A percentile compares a stretch with the other conserved stretches of the same genome.
Evolutionary conservation across 2,888 invertebrate species (phyloP).

Genomic region (Caprella mutica): DNA sequence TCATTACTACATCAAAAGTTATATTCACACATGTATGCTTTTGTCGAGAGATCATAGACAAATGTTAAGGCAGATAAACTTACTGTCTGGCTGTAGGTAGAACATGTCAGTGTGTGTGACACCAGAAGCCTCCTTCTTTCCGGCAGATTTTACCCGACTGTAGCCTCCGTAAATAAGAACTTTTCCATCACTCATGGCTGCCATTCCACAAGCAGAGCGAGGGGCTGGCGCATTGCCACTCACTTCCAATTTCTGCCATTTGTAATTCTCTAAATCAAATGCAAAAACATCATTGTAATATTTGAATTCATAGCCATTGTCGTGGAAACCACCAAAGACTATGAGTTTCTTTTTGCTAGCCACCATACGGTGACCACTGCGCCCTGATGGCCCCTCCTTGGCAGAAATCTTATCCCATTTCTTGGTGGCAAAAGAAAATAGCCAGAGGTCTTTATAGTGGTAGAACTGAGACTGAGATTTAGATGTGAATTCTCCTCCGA

Average conservation of each 20-base stretch:
- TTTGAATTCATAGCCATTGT: conserved; percentile 71
- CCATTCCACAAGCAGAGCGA: conserved; percentile 68
- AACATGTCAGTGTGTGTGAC: conserved; percentile 41
- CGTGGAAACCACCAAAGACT: conserved; percentile 84
- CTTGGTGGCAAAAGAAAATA: conserved; percentile 59
- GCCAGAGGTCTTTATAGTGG: conserved; percentile 86
- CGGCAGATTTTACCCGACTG: conserved; percentile 54
- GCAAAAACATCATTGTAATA: conserved; percentile 77
- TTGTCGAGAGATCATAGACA: too few relatives aligned
- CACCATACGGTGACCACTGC: conserved; percentile 83
- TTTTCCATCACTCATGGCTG: conserved; percentile 52
- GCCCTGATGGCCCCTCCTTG: conserved; percentile 64
- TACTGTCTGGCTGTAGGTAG: conserved; percentile 52
- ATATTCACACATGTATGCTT: conserved; percentile 3
- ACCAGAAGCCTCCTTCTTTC: conserved; percentile 50
- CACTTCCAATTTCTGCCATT: conserved; percentile 64
- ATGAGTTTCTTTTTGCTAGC: conserved; percentile 62
- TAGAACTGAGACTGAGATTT: conserved; percentile 82
- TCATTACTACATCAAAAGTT: not conserved
- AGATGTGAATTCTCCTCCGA: conserved; percentile 88
- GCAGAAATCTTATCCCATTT: conserved; percentile 68
- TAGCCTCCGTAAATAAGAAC: conserved; percentile 65
- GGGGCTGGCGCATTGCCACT: conserved; percentile 62
- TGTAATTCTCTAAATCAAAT: conserved; percentile 66
- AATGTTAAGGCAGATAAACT: too few relatives aligned